These are phyloP conservation scores for Lasioglossum pauxillum DNA, from an alignment of 2,888 invertebrate species.

Conservation along the genomic window DNA sequence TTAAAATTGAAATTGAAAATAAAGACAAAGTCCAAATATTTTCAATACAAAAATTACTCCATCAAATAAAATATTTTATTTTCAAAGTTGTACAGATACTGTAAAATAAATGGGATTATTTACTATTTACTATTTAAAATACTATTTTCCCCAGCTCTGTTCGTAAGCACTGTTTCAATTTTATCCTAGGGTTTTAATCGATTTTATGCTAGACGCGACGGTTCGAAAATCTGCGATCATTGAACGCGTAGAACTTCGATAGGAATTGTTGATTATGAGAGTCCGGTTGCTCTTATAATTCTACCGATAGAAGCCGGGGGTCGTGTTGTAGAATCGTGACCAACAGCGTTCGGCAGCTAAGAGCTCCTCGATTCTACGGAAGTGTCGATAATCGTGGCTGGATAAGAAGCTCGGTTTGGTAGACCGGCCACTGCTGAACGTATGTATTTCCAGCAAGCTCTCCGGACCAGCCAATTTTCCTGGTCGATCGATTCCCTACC, in stretches of 20 bases:
- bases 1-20: no score
- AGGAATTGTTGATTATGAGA: not conserved
- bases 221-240: not conserved
- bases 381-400: constrained; percentile 60
- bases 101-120: no score
- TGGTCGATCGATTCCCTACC: constrained; percentile 36
- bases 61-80: no score
- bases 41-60: no score
- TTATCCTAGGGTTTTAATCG: no score
- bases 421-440: constrained; percentile 36
- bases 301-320: not conserved
- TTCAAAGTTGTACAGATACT: no score
- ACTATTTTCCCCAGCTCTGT: no score
- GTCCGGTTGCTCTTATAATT: constrained; percentile 32
- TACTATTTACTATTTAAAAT: no score
- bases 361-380: constrained; percentile 41
- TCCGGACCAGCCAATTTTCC: constrained; percentile 43
- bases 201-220: not conserved
- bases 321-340: constrained; percentile 35
- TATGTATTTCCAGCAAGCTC: constrained; percentile 35
- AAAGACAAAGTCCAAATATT: no score
- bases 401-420: constrained; percentile 38
- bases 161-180: no score
- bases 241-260: not conserved
- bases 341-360: constrained; percentile 41